Evolutionary conservation across 2,113 vertebrate genomes (phyloP), one percentile per base, ranked within the genome.

Genomic region (Callipepla squamata): DNA sequence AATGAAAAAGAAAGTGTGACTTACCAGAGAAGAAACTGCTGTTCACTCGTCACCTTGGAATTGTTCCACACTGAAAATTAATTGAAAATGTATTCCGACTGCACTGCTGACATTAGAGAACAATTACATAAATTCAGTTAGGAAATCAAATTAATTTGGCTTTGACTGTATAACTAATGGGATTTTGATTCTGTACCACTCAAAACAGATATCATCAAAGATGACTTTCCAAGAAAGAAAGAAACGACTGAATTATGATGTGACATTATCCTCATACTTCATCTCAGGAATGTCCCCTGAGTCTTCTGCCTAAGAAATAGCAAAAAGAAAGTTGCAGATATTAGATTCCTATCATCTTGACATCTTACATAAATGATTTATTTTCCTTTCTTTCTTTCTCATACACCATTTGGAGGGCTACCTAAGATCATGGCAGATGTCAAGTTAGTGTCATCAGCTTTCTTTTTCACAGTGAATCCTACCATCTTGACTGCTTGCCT

Each of bases 131-230:
- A 34, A 68, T 83, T 85, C 3, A 1, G 18, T 21, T 70, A 26
- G 69, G 65, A 94, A 85, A 38, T 85, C 66, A 38, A 92, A 92
- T 70, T 65, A 90, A 83, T 80, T 80, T 66, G 16, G 20, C 85
- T 90, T 87, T 96, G 79, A 92, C 82, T 88, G 34, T 78, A 42
- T 44, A 77, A 91, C 50, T 93, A 95, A 88, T 75, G 57, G 47
- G 28, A 63, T 77, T 96, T 94, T 92, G 61, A 95, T n/a, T 85
- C 80, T 80, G 65, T 76, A 63, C 18, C 28, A 15, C 93, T 91
- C 72, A 93, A 19, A 32, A 36, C 5, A 63, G 67, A 91, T 34
- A 83, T 40, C 34, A 68, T 72, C 44, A 30, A 81, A 90, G 78
- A 83, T 70, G 38, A 68, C 32, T 96, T 82, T 74, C 61, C 59